Percentiles rank a stretch among this genome's conserved stretches.
phyloP scores from a whole-genome alignment of 2,113 vertebrate genomes.

The Neoarius graeffei region DNA sequence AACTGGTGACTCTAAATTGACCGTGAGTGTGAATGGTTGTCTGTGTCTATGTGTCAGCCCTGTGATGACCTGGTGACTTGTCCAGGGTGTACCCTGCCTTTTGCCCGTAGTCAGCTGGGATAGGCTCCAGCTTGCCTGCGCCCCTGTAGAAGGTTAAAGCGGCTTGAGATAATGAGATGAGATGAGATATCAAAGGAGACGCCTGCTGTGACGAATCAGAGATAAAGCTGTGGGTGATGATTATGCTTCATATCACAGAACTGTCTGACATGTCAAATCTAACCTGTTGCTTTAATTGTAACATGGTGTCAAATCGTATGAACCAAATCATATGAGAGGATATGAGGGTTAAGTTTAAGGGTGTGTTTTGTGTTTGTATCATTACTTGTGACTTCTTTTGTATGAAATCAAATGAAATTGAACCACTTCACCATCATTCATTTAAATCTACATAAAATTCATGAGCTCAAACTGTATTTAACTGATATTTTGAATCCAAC shows the following conservation, averaged over 20 bases:
- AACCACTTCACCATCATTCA: not conserved
- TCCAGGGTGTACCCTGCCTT: too few species aligned
- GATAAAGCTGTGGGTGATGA: conserved; percentile 6
- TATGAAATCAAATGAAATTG: not conserved
- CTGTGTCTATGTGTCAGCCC: too few species aligned
- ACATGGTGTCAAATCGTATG: not conserved
- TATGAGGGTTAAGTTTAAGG: not conserved
- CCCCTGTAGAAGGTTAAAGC: too few species aligned
- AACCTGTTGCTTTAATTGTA: conserved; percentile 7
- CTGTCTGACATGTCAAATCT: conserved; percentile 18
- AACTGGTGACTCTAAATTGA: too few species aligned
- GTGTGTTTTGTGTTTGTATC: not conserved
- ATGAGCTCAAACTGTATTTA: not conserved
- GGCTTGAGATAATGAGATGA: too few species aligned
- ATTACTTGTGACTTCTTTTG: not conserved
- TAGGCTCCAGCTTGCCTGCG: too few species aligned
- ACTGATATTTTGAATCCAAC: conserved; percentile 24
- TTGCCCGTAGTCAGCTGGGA: too few species aligned
- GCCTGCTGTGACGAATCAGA: not conserved
- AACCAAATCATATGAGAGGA: not conserved
- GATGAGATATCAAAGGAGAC: not conserved
- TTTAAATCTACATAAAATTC: not conserved
- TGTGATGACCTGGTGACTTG: too few species aligned
- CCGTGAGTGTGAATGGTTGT: too few species aligned
- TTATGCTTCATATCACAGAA: conserved; percentile 7